Evolutionary conservation across 2,113 vertebrate genomes (phyloP), one percentile per base, ranked within the genome.

Genomic region (Macrotus californicus): DNA sequence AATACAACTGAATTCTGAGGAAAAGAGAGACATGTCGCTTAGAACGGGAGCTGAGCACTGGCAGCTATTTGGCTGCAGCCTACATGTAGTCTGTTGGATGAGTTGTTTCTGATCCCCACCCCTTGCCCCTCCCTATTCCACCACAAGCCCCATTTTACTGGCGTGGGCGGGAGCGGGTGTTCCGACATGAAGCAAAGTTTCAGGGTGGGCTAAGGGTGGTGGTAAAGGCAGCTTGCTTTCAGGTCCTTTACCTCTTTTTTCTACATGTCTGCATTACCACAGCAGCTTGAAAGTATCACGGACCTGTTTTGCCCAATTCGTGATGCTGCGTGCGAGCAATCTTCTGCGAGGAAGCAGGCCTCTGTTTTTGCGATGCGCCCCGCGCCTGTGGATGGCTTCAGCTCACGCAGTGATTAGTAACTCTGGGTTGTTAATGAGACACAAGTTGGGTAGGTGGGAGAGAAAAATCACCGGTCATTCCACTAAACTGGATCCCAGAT

Each of bases 401-500:
- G 39, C 26, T 82, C 59, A 76, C 70, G 36, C 75, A 56, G 89
- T 54, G 69, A 95, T 94, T 70, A 97, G 89, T 80, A 95, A 94
- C 94, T 96, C 82, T 70, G 97, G 75, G 69, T 54, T 93, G 87
- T 83, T 95, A 75, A 87, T 31, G 93, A 93, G 91, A 83, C n/a
- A 66, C 82, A 91, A 52, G 41, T 79, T 95, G 59, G 89, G 93
- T 89, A 96, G 80, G 91, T 96, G n/a, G 86, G 67, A 93, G 95
- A 94, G 76, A 66, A 91, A 89, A 52, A 89, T 87, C 75, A 43
- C 76, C 84, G 96, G 87, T 96, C 87, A 95, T 96, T 96, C 92
- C 56, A 89, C 95, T 95, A 95, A 88, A 93, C 72, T 54, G 93
- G 96, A 95, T 96, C 94, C 75, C 91, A 83, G 64, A 96, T 73